phyloP scores from a whole-genome alignment of 1,140 invertebrate genomes.

The Drosophila asahinai region DNA sequence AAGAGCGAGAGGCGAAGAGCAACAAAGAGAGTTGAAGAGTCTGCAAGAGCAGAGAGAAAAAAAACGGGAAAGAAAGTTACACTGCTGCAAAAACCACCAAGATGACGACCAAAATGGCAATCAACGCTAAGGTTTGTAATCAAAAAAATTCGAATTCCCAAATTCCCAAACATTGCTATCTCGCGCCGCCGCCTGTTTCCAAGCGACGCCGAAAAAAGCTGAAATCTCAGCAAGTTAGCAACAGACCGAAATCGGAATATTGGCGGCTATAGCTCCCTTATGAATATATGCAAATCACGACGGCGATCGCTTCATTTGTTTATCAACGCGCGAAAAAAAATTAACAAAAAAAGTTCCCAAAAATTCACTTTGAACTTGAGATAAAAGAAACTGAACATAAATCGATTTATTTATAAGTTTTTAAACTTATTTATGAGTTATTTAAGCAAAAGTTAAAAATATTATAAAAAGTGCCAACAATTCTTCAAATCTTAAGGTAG shows the following conservation, averaged over 20 bases:
- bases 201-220: slow-evolving; percentile 5
- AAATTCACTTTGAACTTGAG: slow-evolving; percentile 9
- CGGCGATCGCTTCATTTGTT: slow-evolving; percentile 18
- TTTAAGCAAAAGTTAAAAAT: neutral
- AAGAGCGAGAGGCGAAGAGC: slow-evolving; percentile 17
- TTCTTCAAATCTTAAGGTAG: neutral
- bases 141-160: neutral
- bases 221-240: slow-evolving; percentile 40
- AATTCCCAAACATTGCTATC: neutral
- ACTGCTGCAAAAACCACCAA: slow-evolving; percentile 9
- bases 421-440: neutral
- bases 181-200: slow-evolving; percentile 2
- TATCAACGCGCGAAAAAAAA: slow-evolving; percentile 9
- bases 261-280: neutral
- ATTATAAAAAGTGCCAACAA: neutral
- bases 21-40: slow-evolving; percentile 1
- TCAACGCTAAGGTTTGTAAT: slow-evolving; percentile 78
- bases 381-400: neutral
- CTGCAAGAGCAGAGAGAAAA: slow-evolving; percentile 6
- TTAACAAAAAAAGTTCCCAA: neutral
- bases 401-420: neutral
- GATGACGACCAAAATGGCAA: slow-evolving; percentile 82
- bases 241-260: slow-evolving; percentile 34
- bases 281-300: slow-evolving; percentile 17
- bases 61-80: slow-evolving; percentile 33